Evolutionary conservation across 1,140 invertebrate species (phyloP).

Genomic region (Charaxes varanes): DNA sequence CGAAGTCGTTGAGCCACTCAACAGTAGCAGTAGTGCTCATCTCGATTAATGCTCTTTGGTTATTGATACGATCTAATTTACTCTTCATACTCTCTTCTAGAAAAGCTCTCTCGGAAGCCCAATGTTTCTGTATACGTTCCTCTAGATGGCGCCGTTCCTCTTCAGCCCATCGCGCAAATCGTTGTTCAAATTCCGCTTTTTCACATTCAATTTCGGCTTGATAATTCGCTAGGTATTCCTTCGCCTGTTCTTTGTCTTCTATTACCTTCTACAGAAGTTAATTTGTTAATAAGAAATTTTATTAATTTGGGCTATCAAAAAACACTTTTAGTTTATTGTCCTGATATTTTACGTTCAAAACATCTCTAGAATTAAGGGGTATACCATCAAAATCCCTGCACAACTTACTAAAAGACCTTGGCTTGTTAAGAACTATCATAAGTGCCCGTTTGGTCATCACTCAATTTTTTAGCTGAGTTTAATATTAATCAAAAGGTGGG

Average conservation of each 20-base stretch:
- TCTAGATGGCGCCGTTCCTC: constrained; percentile 33
- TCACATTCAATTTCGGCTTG: constrained; percentile 34
- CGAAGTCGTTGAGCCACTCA: constrained; percentile 24
- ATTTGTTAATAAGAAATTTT: too few relatives aligned
- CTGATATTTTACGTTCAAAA: too few relatives aligned
- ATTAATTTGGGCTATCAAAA: too few relatives aligned
- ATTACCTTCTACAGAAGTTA: constrained; percentile 22
- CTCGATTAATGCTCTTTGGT: constrained; percentile 25
- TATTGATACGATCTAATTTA: constrained; percentile 24
- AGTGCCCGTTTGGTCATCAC: too few relatives aligned
- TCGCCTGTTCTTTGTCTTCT: constrained; percentile 27
- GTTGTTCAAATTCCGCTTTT: constrained; percentile 29
- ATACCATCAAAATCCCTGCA: too few relatives aligned
- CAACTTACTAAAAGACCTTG: too few relatives aligned
- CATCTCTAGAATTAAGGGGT: too few relatives aligned
- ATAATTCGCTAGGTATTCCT: constrained; percentile 27
- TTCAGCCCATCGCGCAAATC: constrained; percentile 30
- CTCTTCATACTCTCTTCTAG: constrained; percentile 29
- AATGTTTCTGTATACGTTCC: constrained; percentile 30
- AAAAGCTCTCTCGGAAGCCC: constrained; percentile 21
- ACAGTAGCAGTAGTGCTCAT: constrained; percentile 21
- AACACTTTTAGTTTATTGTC: constrained; percentile 1
- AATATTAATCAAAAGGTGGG: too few relatives aligned
- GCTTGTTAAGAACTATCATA: too few relatives aligned
- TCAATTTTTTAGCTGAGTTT: too few relatives aligned